These are phyloP conservation scores for Thymallus thymallus DNA, from an alignment of 2,113 vertebrate species.

Conservation along the genomic window DNA sequence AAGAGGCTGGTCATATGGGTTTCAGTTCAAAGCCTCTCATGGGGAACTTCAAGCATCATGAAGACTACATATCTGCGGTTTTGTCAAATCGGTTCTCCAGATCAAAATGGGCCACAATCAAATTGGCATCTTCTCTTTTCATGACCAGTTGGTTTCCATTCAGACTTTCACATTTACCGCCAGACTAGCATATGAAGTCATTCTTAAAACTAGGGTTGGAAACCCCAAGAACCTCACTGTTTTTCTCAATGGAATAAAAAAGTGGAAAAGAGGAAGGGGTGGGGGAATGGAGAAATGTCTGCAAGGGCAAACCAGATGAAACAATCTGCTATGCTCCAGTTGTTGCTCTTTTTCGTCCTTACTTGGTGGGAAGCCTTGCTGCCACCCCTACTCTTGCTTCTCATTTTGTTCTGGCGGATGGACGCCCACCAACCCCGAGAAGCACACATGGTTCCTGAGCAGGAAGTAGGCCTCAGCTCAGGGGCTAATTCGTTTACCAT, in stretches of 20 bases:
- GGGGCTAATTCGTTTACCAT: too few relatives aligned
- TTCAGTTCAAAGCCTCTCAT: constrained; percentile 42
- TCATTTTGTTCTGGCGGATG: background rate
- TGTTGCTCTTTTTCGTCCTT: background rate
- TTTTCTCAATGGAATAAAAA: constrained; percentile 32
- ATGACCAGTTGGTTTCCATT: constrained; percentile 47
- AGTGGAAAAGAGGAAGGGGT: background rate
- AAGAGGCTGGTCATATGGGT: constrained; percentile 20
- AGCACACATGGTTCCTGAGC: constrained; percentile 26
- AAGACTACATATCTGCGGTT: constrained; percentile 56
- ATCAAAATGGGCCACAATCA: constrained; percentile 54
- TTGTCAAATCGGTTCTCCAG: constrained; percentile 61
- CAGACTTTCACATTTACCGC: constrained; percentile 29
- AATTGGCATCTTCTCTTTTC: constrained; percentile 43
- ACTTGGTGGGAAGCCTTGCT: background rate
- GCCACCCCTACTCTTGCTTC: background rate
- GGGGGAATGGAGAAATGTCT: constrained; percentile 15
- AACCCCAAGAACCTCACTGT: constrained; percentile 39
- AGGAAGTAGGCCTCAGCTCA: constrained; percentile 42
- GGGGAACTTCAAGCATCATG: constrained; percentile 47
- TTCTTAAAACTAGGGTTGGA: constrained; percentile 40
- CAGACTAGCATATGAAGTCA: constrained; percentile 53
- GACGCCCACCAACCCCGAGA: background rate
- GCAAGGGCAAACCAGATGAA: constrained; percentile 12
- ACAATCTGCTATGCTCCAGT: constrained; percentile 12